These are phyloP conservation scores for Hippocampus comes DNA, from an alignment of 2,113 vertebrate genomes.

Conservation along the genomic window DNA sequence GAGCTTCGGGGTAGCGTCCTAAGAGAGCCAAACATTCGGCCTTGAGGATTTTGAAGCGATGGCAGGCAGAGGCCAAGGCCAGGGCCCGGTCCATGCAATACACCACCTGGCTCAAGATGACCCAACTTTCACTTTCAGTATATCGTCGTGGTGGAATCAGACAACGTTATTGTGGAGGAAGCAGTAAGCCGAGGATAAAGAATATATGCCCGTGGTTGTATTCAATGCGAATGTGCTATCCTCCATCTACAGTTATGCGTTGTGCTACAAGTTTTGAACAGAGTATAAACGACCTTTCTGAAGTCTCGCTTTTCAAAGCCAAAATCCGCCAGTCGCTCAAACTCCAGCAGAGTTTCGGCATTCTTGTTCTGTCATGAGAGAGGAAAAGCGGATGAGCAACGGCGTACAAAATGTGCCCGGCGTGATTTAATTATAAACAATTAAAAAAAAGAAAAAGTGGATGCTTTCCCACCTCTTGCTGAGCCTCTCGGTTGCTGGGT, in stretches of 20 bases:
- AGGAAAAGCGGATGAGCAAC: not conserved
- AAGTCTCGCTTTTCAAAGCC: constrained; percentile 94
- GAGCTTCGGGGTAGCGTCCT: constrained; percentile 91
- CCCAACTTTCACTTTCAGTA: not conserved
- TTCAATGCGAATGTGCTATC: too few relatives aligned
- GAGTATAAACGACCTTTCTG: constrained; percentile 78
- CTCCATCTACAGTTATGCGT: too few relatives aligned
- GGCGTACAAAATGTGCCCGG: not conserved
- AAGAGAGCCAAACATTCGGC: constrained; percentile 91
- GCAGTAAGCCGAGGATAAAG: not conserved
- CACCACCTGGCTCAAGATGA: constrained; percentile 78
- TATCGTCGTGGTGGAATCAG: not conserved
- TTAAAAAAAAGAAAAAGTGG: not conserved
- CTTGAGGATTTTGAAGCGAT: constrained; percentile 94
- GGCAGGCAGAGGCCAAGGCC: constrained; percentile 85
- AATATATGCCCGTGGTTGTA: not conserved
- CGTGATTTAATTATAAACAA: too few relatives aligned
- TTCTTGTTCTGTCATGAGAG: constrained; percentile 80
- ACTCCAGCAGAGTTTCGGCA: constrained; percentile 82
- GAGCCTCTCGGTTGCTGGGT: constrained; percentile 81
- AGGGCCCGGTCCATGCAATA: constrained; percentile 95
- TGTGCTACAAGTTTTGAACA: too few relatives aligned
- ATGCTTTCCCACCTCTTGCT: constrained; percentile 78
- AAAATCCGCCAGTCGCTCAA: constrained; percentile 84
- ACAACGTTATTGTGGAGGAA: not conserved